Evolutionary conservation across 1,140 invertebrate species (phyloP), one percentile per base, ranked within the genome.

Genomic region (Carcinoscorpius rotundicauda): DNA sequence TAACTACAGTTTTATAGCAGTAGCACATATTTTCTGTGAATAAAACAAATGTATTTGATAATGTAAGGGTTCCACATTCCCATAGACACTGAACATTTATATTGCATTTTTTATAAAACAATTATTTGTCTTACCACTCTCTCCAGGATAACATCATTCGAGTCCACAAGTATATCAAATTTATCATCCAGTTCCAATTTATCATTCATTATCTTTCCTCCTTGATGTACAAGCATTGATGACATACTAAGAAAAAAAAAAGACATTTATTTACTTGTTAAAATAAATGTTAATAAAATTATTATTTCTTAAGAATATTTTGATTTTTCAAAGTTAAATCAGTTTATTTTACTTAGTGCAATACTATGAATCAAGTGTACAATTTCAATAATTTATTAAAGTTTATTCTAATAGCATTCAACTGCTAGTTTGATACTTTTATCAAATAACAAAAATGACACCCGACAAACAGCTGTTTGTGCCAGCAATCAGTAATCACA

Each of bases 61-160:
- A 57, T 52, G 55, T 63, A 9, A 70, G 58, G 29, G 62, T 49
- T 52, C 3, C n/a, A 58, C 3, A 49, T 2, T 29, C 29, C n/a
- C 10, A 10, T 52, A 60, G 10, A 58, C 52, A 56, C 6, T 66
- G 60, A 52, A 61, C 48, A 63, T 6, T 52, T 49, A 48, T 65
- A 52, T 53, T 50, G 57, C 11, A 58, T 49, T 50, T 56, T 6
- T n/a, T 51, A 53, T n/a, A 6, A n/a, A 59, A 60, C 57, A 65
- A 9, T 56, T 68, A 0, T n/a, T 6, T 55, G 60, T 5, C 82
- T 83, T 73, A 87, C 87, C 52, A 88, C 84, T 74, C 83, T 81
- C 73, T 93, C 89, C n/a, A 91, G 76, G n/a, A 91, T 80, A 50
- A 82, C 79, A 76, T 92, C 89, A 78, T 91, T 91, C 8, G 83